phyloP scores from a whole-genome alignment of 2,113 vertebrate species.

The Eptesicus fuscus region DNA sequence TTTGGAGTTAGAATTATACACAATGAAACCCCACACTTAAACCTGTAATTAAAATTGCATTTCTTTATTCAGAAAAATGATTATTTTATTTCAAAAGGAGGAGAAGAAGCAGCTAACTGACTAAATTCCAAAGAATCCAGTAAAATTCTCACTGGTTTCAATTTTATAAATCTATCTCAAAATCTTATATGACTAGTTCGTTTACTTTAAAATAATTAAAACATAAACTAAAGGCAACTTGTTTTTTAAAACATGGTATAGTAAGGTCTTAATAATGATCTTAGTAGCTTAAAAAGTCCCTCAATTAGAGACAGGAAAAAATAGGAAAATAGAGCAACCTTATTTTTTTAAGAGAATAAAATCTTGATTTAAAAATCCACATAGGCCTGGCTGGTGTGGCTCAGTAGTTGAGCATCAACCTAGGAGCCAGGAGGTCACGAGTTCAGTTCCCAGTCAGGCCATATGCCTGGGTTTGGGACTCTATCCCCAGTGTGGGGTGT shows the following conservation, averaged over 20 bases:
- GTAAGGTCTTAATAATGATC: neutral
- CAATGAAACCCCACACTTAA: neutral
- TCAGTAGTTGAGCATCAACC: too few relatives aligned
- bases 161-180: neutral
- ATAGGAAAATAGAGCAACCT: neutral
- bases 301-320: neutral
- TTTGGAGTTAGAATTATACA: neutral
- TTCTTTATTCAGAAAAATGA: constrained; percentile 36
- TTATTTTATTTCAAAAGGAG: constrained; percentile 8
- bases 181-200: neutral
- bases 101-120: neutral
- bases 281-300: neutral
- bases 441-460: too few relatives aligned
- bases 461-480: too few relatives aligned
- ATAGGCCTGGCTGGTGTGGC: too few relatives aligned
- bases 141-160: constrained; percentile 16
- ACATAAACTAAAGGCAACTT: neutral
- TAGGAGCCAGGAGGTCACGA: too few relatives aligned
- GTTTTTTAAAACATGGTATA: neutral
- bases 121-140: neutral
- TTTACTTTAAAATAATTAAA: neutral
- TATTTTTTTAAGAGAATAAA: neutral
- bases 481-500: too few relatives aligned
- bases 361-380: constrained; percentile 1
- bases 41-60: neutral